phyloP scores from a whole-genome alignment of 2,113 vertebrate genomes.

The Channa maculata region DNA sequence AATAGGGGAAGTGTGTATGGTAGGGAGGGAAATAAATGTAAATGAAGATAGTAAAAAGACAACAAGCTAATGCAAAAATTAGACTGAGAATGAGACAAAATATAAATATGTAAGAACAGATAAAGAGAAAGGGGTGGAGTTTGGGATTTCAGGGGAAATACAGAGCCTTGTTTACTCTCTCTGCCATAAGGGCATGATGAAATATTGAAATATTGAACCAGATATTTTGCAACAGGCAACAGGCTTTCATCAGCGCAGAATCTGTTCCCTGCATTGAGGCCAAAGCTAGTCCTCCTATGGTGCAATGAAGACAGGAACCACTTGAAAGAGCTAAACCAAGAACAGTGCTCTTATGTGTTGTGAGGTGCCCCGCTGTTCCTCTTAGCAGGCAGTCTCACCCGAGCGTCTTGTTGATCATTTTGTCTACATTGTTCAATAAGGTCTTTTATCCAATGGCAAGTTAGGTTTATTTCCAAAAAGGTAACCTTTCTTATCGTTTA shows the following conservation, averaged over 20 bases:
- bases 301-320: conserved; percentile 39
- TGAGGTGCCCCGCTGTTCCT: neutral
- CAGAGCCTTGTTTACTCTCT: conserved; percentile 57
- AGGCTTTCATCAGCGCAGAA: conserved; percentile 64
- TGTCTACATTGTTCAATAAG: neutral
- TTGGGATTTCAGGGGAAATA: conserved; percentile 41
- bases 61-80: conserved; percentile 2
- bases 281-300: conserved; percentile 38
- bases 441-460: neutral
- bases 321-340: neutral
- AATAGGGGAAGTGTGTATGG: neutral
- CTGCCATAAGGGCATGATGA: conserved; percentile 65
- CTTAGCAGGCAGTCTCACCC: conserved; percentile 10
- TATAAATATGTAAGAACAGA: conserved; percentile 31
- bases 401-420: neutral
- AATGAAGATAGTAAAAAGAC: neutral
- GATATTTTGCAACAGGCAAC: conserved; percentile 70
- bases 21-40: conserved; percentile 1
- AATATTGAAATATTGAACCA: conserved; percentile 77
- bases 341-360: neutral
- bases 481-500: no score
- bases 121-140: conserved; percentile 31
- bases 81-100: conserved; percentile 12
- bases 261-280: conserved; percentile 69
- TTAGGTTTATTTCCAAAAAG: neutral